Base-by-base conservation (phyloP, 2,888 invertebrate species). In the Colletes collaris region DNA sequence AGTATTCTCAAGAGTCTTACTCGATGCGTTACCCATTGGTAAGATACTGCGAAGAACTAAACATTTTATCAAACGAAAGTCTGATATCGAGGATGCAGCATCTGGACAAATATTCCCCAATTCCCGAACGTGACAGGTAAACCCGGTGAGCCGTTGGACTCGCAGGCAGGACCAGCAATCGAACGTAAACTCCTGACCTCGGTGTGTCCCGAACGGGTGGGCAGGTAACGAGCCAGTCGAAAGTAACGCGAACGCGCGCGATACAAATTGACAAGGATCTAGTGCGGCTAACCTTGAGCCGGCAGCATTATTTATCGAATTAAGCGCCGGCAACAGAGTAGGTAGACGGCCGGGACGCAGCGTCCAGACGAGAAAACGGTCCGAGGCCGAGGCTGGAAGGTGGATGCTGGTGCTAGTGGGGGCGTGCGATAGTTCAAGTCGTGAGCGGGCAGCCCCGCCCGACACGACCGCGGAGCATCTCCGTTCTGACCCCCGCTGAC, bases 381-480 rank as follows among this genome's bases (percentile, higher is more conserved):
- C 79, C 86, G 87, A 86, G 81, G 83, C 87, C 84, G 87, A 84
- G 83, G 86, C 86, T 85, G 89, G 86, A 89, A 90, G 90, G 89
- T 90, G 90, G 91, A 91, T 91, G 90, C 86, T 89, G 90, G 91
- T 92, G 91, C 91, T 91, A 91, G 92, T 92, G 92, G 93, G 94
- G 94, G 94, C 94, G 94, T 94, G 94, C 93, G 94, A 94, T 94
- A 94, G 94, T 94, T 94, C 94, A 94, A 94, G 93, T 94, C 94
- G 94, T 94, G 94, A 94, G 93, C 91, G 90, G 89, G 90, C 92
- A 92, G 92, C 92, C 92, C 92, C 92, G 92, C 92, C 92, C 92
- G 92, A 92, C 92, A 92, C 92, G 91, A 92, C 91, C 92, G 90
- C 89, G 90, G 91, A 91, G 91, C 92, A 92, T 92, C 92, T 92